These are phyloP conservation scores for Nemoura dubitans DNA, from an alignment of 2,888 invertebrate genomes.

Conservation along the genomic window DNA sequence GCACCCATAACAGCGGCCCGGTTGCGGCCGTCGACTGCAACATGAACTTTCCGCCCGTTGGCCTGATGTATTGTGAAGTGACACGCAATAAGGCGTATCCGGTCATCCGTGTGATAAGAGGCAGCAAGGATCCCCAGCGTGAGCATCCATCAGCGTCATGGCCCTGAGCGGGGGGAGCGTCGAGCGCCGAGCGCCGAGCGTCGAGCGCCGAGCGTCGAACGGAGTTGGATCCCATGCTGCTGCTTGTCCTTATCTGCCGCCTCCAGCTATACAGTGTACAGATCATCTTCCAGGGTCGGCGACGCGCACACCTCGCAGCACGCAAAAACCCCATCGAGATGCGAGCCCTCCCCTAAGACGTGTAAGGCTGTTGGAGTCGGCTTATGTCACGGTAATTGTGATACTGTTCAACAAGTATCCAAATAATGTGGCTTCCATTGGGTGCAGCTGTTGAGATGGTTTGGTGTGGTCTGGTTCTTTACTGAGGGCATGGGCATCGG, in stretches of 20 bases:
- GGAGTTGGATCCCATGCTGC: background rate
- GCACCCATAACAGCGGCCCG: too few relatives aligned
- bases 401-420: background rate
- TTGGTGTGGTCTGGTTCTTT: background rate
- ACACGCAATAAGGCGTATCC: background rate
- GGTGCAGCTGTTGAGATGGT: background rate
- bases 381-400: background rate
- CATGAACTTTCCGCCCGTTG: background rate
- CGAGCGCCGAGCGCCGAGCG: background rate
- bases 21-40: background rate
- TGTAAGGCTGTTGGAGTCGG: background rate
- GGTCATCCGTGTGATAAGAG: constrained; percentile 12
- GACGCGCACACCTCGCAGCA: background rate
- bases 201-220: too few relatives aligned
- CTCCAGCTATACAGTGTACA: background rate
- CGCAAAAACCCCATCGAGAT: background rate
- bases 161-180: background rate
- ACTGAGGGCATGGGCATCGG: background rate
- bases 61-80: background rate
- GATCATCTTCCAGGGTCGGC: background rate
- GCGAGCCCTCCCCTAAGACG: background rate
- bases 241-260: background rate
- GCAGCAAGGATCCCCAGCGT: background rate
- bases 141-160: background rate
- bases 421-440: background rate